Conservation (phyloP, 1,140 invertebrate species). For the Neuroterus valhalla region DNA sequence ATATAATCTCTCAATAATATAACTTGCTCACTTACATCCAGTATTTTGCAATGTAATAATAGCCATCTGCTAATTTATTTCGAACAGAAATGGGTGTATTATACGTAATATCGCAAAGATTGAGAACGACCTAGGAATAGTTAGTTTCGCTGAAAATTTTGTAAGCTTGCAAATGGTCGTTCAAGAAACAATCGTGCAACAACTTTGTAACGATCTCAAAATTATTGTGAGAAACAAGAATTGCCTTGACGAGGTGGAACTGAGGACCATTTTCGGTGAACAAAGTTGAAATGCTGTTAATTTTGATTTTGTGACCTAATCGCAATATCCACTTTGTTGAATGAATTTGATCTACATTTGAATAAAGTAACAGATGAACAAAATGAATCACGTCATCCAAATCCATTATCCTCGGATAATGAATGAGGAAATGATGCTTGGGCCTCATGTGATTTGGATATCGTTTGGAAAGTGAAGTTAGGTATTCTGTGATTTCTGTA, state of each 20-base stretch:
- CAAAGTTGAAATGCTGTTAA: background rate
- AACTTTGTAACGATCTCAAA: background rate
- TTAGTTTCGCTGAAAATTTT: too few relatives aligned
- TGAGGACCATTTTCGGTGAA: background rate
- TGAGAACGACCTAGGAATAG: background rate
- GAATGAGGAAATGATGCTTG: background rate
- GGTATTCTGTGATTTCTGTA: too few relatives aligned
- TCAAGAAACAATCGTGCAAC: too few relatives aligned
- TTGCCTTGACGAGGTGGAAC: background rate
- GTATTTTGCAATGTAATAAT: conserved; percentile 41
- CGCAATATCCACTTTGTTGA: background rate
- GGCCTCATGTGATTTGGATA: background rate
- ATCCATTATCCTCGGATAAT: background rate
- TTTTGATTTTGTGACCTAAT: background rate
- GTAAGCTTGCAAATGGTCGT: background rate
- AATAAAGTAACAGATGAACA: background rate
- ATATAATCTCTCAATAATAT: too few relatives aligned
- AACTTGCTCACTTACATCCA: background rate
- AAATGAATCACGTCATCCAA: background rate
- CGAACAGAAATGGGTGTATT: too few relatives aligned
- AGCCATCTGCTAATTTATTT: too few relatives aligned
- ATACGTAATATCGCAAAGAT: background rate
- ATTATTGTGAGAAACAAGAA: background rate
- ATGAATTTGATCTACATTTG: background rate
- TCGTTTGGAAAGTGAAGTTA: too few relatives aligned